These are phyloP conservation scores for Macrosoma leucophasiata DNA, from an alignment of 2,888 invertebrate species.

Conservation along the genomic window DNA sequence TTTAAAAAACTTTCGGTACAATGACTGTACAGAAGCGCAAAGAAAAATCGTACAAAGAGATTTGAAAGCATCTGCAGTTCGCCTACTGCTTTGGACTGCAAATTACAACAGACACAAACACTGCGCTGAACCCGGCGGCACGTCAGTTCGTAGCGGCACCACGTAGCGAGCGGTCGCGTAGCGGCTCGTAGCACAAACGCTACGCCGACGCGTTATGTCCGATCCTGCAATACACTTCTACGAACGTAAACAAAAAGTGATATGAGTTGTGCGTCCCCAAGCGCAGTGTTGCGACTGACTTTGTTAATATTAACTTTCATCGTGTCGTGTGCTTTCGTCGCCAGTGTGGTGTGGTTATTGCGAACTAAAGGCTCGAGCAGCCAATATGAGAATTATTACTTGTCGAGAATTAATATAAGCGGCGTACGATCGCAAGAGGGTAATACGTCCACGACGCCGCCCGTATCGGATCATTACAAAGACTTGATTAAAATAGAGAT, in stretches of 20 bases:
- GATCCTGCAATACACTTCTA: constrained; percentile 46
- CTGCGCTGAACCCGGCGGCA: constrained; percentile 39
- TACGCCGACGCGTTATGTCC: constrained; percentile 63
- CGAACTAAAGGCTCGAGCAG: constrained; percentile 51
- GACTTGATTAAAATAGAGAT: constrained; percentile 73
- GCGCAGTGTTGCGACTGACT: constrained; percentile 62
- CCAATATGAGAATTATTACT: constrained; percentile 73
- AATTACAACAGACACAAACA: constrained; percentile 64
- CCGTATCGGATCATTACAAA: constrained; percentile 64
- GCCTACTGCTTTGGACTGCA: constrained; percentile 62
- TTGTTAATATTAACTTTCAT: constrained; percentile 62
- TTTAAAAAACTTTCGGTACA: constrained; percentile 51
- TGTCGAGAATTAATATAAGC: constrained; percentile 74
- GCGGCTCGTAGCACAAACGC: constrained; percentile 45
- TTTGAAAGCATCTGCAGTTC: constrained; percentile 67
- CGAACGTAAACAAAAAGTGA: constrained; percentile 71
- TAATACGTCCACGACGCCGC: constrained; percentile 46
- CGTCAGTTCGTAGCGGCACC: constrained; percentile 58
- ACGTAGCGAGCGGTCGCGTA: constrained; percentile 57
- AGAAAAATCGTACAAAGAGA: constrained; percentile 62
- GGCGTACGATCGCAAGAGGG: constrained; percentile 43
- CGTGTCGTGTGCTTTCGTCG: constrained; percentile 64
- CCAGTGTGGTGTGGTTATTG: constrained; percentile 67
- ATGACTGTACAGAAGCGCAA: constrained; percentile 59
- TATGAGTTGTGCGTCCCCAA: constrained; percentile 71